These are phyloP conservation scores for Chaetophractus vellerosus DNA, from an alignment of 2,797 vertebrate species.

Conservation along the genomic window DNA sequence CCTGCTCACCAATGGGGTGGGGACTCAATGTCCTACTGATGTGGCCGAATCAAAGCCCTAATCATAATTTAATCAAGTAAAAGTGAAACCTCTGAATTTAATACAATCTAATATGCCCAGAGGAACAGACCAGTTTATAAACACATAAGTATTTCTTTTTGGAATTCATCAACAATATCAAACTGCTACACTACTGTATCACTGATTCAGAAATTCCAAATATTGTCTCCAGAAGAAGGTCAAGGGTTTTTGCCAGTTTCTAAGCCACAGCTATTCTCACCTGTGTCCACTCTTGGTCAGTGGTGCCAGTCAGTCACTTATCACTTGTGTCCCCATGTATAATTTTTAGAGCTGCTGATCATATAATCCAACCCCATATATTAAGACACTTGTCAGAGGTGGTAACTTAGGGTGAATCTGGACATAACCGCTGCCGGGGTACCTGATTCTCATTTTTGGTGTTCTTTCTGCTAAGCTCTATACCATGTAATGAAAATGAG, in stretches of 20 bases:
- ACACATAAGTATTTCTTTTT: no score
- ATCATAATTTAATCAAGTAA: no score
- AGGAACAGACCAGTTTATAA: no score
- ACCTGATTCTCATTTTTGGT: not conserved
- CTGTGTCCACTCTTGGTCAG: not conserved
- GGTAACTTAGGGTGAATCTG: not conserved
- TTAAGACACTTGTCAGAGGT: not conserved
- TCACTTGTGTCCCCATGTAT: not conserved
- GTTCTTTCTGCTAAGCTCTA: not conserved
- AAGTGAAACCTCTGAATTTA: no score
- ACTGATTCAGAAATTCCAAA: not conserved
- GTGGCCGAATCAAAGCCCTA: no score
- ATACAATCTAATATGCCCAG: no score
- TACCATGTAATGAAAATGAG: not conserved
- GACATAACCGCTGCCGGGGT: not conserved
- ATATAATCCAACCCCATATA: not conserved
- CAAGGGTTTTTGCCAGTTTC: constrained; percentile 18
- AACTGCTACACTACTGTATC: not conserved
- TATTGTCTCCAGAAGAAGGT: not conserved
- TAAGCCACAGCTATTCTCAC: not conserved
- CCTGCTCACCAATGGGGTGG: no score
- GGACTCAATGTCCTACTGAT: no score
- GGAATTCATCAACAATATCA: no score
- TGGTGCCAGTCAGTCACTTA: not conserved
- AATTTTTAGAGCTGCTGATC: not conserved